phyloP scores from a whole-genome alignment of 1,140 invertebrate genomes.

The Diploscapter pachys region DNA sequence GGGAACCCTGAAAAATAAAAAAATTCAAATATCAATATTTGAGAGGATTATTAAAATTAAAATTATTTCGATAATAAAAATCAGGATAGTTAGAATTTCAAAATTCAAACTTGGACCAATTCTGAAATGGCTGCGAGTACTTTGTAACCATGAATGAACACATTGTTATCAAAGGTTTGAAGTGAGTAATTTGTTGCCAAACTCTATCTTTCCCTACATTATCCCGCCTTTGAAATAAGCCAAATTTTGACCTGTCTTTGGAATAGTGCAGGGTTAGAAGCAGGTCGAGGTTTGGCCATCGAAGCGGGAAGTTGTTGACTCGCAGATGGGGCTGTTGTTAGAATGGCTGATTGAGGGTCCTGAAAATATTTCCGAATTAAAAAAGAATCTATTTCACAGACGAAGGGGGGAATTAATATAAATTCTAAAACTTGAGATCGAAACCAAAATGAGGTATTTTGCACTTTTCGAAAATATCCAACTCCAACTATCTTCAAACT shows the following conservation, averaged over 20 bases:
- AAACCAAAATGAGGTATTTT: too few species aligned
- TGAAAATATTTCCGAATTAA: conserved; percentile 26
- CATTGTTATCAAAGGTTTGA: too few species aligned
- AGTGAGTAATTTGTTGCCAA: too few species aligned
- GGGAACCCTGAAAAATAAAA: conserved; percentile 43
- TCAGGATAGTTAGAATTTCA: neutral
- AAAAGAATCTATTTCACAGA: neutral
- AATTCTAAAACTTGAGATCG: too few species aligned
- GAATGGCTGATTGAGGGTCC: conserved; percentile 55
- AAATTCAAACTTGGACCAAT: neutral
- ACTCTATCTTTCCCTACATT: too few species aligned
- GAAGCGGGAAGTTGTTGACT: neutral
- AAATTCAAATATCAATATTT: neutral
- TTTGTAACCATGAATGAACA: too few species aligned
- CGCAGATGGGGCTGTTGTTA: conserved; percentile 38
- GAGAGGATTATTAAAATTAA: too few species aligned
- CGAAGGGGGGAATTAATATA: too few species aligned
- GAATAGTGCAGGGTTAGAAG: conserved; percentile 45
- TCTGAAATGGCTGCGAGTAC: too few species aligned
- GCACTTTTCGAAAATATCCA: too few species aligned
- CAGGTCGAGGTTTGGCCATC: conserved; percentile 46
- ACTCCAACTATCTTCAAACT: neutral
- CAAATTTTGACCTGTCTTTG: conserved; percentile 26
- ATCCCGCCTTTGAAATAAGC: neutral
- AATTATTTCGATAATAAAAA: conserved; percentile 16